Evolutionary conservation across 2,113 vertebrate genomes (phyloP).

Genomic region (Chrysemys picta): DNA sequence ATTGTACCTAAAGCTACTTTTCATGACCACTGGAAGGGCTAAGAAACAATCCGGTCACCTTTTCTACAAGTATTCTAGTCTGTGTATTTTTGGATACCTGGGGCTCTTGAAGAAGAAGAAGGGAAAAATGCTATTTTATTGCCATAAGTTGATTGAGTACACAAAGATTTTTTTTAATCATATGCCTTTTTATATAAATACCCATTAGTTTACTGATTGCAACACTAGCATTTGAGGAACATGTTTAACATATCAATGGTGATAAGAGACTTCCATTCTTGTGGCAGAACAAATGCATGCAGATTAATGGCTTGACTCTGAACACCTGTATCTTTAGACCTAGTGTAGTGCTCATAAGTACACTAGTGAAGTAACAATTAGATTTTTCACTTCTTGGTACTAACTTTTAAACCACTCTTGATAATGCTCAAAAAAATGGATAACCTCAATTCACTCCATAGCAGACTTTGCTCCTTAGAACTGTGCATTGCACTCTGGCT

Average conservation of each 20-base stretch:
- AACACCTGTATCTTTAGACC: not conserved
- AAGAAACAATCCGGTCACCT: no score
- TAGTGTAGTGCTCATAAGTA: not conserved
- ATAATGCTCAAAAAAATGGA: not conserved
- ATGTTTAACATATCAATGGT: not conserved
- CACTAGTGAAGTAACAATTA: not conserved
- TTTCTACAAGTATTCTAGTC: no score
- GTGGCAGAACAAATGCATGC: not conserved
- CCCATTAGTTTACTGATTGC: no score
- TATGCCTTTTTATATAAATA: not conserved
- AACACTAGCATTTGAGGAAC: not conserved
- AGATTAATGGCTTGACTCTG: not conserved
- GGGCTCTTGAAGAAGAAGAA: no score
- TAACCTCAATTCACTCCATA: not conserved
- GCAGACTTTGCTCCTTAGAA: not conserved
- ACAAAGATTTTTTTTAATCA: not conserved
- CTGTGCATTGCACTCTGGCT: not conserved
- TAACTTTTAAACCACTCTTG: not conserved
- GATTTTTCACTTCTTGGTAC: not conserved
- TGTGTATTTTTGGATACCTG: no score
- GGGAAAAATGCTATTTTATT: no score
- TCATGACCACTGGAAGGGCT: no score
- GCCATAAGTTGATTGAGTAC: no score
- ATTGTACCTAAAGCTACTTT: not conserved
- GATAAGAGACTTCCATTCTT: not conserved